Percentiles rank a stretch among this genome's conserved stretches.
Evolutionary conservation across 2,888 invertebrate species (phyloP).

Genomic region (Hyles lineata): DNA sequence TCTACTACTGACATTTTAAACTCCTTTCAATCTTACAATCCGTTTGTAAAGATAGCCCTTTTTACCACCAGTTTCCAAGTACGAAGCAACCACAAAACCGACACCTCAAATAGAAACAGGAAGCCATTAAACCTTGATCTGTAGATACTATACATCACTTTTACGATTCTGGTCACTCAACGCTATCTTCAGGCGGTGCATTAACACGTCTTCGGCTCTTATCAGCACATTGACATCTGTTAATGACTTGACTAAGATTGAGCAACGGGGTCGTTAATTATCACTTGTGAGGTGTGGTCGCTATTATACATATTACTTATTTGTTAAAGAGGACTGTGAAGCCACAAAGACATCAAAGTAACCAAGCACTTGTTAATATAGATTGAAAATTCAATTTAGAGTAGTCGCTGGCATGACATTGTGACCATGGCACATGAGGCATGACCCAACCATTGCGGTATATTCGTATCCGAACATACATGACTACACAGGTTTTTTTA

Average conservation of each 20-base stretch:
- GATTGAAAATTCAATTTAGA: too few species aligned
- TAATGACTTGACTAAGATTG: conserved; percentile 14
- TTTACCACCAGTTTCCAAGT: background rate
- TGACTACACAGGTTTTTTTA: too few species aligned
- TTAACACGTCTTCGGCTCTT: conserved; percentile 14
- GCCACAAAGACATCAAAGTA: too few species aligned
- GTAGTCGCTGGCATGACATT: too few species aligned
- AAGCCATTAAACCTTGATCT: conserved; percentile 18
- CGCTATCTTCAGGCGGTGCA: conserved; percentile 10
- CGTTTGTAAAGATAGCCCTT: background rate
- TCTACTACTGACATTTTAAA: too few species aligned
- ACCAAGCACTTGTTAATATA: too few species aligned
- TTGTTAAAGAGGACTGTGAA: too few species aligned
- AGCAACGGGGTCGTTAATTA: conserved; percentile 10
- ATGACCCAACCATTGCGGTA: too few species aligned
- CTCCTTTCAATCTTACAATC: too few species aligned
- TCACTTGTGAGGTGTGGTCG: background rate
- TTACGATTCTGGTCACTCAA: conserved; percentile 12
- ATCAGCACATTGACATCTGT: conserved; percentile 8
- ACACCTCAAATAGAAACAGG: conserved; percentile 12
- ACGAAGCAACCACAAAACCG: background rate
- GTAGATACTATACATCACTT: conserved; percentile 16
- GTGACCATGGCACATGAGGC: too few species aligned
- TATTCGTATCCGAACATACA: too few species aligned
- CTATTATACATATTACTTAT: too few species aligned